These are phyloP conservation scores for Chloroclysta siterata DNA, from an alignment of 2,888 invertebrate species.

Conservation along the genomic window DNA sequence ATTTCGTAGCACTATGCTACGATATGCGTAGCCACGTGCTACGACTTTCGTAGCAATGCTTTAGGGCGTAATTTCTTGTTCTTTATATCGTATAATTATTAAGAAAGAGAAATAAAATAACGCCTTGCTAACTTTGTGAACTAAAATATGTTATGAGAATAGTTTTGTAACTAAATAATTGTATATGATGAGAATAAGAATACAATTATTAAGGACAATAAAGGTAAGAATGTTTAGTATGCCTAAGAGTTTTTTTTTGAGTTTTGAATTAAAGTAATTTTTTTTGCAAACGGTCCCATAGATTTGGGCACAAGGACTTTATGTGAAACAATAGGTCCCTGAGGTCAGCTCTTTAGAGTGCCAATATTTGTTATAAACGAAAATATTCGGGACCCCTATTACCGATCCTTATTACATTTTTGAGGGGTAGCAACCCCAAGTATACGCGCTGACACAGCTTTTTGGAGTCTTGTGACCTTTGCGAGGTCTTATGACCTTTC, in stretches of 20 bases:
- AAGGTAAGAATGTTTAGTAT: too few relatives aligned
- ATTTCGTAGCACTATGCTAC: constrained; percentile 2
- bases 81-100: too few relatives aligned
- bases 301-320: constrained; percentile 60
- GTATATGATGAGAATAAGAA: too few relatives aligned
- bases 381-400: constrained; percentile 41
- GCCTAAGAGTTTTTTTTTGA: too few relatives aligned
- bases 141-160: too few relatives aligned
- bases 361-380: constrained; percentile 59
- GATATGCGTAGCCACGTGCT: neutral
- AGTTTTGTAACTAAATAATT: too few relatives aligned
- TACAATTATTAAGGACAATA: too few relatives aligned
- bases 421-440: constrained; percentile 21
- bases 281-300: constrained; percentile 27
- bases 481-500: neutral
- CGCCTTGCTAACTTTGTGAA: too few relatives aligned
- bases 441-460: constrained; percentile 21
- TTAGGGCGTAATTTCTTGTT: too few relatives aligned
- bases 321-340: constrained; percentile 61
- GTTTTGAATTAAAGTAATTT: too few relatives aligned
- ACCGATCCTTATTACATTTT: constrained; percentile 36
- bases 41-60: too few relatives aligned
- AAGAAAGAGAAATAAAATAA: too few relatives aligned
- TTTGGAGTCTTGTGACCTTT: constrained; percentile 5
- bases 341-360: constrained; percentile 60